These are phyloP conservation scores for Tapirus indicus DNA, from an alignment of 2,797 vertebrate genomes.

Conservation along the genomic window DNA sequence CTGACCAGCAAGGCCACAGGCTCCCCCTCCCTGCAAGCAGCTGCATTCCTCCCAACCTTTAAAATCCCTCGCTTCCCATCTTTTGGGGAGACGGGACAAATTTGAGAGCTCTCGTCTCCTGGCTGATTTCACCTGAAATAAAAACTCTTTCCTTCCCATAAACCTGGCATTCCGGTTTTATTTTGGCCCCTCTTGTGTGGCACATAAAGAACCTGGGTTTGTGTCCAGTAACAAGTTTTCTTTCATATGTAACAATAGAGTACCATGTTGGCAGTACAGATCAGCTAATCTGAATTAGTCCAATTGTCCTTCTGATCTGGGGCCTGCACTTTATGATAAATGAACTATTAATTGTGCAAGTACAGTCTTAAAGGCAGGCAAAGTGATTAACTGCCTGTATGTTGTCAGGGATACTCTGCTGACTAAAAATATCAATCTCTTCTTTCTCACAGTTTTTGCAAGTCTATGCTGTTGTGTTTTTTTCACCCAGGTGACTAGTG, in stretches of 20 bases:
- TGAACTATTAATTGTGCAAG: not conserved
- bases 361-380: not conserved
- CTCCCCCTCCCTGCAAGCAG: too few relatives aligned
- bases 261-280: not conserved
- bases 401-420: not conserved
- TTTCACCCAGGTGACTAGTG: not conserved
- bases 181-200: too few relatives aligned
- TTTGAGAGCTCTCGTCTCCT: too few relatives aligned
- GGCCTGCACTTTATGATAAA: not conserved
- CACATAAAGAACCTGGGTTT: too few relatives aligned
- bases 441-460: not conserved
- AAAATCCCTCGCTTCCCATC: too few relatives aligned
- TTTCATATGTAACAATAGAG: not conserved
- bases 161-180: too few relatives aligned
- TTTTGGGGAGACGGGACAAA: too few relatives aligned
- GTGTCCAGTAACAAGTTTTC: not conserved
- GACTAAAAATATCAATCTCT: not conserved
- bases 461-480: not conserved
- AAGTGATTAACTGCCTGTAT: not conserved
- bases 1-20: too few relatives aligned
- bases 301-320: not conserved
- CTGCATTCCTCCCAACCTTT: too few relatives aligned
- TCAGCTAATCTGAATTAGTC: not conserved
- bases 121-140: too few relatives aligned
- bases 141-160: too few relatives aligned